Base-by-base conservation (phyloP, 2,113 vertebrate species). In the Pseudopodoces humilis region DNA sequence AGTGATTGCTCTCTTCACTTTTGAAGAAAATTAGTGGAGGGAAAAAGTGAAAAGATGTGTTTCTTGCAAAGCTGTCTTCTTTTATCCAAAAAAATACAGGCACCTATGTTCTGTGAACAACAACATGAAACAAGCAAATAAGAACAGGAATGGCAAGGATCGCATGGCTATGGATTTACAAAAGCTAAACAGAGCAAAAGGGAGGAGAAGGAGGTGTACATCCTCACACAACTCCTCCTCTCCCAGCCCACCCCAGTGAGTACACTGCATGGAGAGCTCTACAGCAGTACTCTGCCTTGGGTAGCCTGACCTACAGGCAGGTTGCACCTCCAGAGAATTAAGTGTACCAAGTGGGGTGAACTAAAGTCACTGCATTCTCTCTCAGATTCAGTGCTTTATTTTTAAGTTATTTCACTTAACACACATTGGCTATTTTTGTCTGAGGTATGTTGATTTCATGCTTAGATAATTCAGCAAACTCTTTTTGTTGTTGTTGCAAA, bases 391-490 rank as follows among this genome's bases (percentile, higher is more conserved):
- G 37, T 8, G 17, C 55, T 90, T 70, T 72, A 52, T 63, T 82
- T 93, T 72, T 37, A 69, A 75, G 47, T 91, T 69, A 63, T 88
- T 94, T 94, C 20, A 10, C 41, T 65, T 58, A 81, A 59, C 3
- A 13, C 15, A 35, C 20, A 10, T 41, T 53, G 71, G 72, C 72
- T 95, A 41, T 74, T 94, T 96, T 82, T 88, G 56, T 67, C 58
- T 58, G 69, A 75, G 47, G 39, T 74, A 55, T 55, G 52, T 46
- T 84, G 78, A 86, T 86, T 85, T 88, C 56, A 74, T 82, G 82
- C 82, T 87, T 93, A 93, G 96, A 91, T 95, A 92, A 86, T 82
- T 86, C 52, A 86, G 44, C 72, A 67, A 92, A 63, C 39, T 81
- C 30, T 84, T 77, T 37, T 75, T 83, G 94, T 92, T 87, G 49